Evolutionary conservation across 2,888 invertebrate genomes (phyloP), one percentile per base, ranked within the genome.

Genomic region (Leucoma salicis): DNA sequence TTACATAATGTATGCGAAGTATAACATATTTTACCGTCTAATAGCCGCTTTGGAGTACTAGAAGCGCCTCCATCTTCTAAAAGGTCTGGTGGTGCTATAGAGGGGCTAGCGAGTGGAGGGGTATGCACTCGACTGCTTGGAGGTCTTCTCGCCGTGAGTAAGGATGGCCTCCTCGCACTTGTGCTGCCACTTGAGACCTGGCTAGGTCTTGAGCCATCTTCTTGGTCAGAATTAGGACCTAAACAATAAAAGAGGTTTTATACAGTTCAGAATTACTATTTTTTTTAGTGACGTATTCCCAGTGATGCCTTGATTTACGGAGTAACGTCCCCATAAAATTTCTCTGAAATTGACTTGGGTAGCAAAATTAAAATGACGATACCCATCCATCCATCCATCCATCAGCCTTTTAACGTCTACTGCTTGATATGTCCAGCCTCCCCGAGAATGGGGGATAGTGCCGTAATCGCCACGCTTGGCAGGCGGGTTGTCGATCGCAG

Each of bases 21-120:
- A n/a, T n/a, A n/a, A n/a, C 0, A 4, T 33, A 6, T 74, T 73
- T 82, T 84, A 91, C 92, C 92, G 53, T 91, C 92, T 51, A 93
- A 90, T 49, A 94, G 81, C 50, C 94, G 83, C 68, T 94, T 93
- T 41, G 95, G 95, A 24, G 95, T 95, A 61, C 95, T 95, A 12
- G 94, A 94, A 40, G 95, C 95, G n/a, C 95, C 95, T 50, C 94
- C 95, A 64, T 94, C 95, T 70, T 95, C 93, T 59, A 95, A 80
- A 1, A 92, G 79, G 63, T 94, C 94, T 39, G 93, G 93, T 10
- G 91, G 92, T 14, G 92, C 92, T 58, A 91, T 92, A 24, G 92
- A 85, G 14, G 92, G 88, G 39, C 94, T 94, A 60, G 92, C 93
- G 29, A 94, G 91, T 14, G 93, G 95, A 53, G 95, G 95, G 39